Conservation (phyloP, 2,888 invertebrate species). For the Lampropteryx suffumata region DNA sequence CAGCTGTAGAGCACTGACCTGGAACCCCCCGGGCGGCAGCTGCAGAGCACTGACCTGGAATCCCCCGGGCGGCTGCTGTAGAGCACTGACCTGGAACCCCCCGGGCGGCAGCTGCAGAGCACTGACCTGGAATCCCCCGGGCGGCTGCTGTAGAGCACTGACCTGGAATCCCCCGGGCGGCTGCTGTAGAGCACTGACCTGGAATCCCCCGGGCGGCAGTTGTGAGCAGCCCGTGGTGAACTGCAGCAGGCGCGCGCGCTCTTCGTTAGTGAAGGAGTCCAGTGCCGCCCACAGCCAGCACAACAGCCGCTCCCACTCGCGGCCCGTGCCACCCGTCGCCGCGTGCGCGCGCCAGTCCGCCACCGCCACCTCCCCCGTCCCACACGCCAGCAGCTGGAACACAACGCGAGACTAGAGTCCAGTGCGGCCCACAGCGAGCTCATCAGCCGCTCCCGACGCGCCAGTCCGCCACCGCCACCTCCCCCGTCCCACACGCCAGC, state of each 20-base stretch:
- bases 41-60: no score
- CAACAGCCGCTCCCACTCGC: conserved; percentile 92
- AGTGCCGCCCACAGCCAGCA: conserved; percentile 84
- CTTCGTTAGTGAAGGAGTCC: conserved; percentile 92
- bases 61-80: no score
- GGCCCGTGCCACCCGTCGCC: conserved; percentile 90
- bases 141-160: no score
- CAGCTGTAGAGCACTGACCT: no score
- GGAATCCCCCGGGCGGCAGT: conserved; percentile 92
- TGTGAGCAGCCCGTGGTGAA: conserved; percentile 97
- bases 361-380: conserved; percentile 95
- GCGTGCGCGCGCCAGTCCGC: conserved; percentile 96
- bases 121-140: no score
- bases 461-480: conserved; percentile 96
- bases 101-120: no score
- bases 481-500: conserved; percentile 95
- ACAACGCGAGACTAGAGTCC: conserved; percentile 89
- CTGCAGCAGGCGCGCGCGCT: conserved; percentile 95
- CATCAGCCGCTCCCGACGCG: conserved; percentile 92
- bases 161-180: no score
- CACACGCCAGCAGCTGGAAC: conserved; percentile 94
- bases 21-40: no score
- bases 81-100: no score
- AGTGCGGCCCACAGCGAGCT: conserved; percentile 84
- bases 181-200: no score